Percentiles rank a stretch among this genome's conserved stretches.
Evolutionary conservation across 2,797 vertebrate genomes (phyloP).

Genomic region (Notoglanidium macrostoma): DNA sequence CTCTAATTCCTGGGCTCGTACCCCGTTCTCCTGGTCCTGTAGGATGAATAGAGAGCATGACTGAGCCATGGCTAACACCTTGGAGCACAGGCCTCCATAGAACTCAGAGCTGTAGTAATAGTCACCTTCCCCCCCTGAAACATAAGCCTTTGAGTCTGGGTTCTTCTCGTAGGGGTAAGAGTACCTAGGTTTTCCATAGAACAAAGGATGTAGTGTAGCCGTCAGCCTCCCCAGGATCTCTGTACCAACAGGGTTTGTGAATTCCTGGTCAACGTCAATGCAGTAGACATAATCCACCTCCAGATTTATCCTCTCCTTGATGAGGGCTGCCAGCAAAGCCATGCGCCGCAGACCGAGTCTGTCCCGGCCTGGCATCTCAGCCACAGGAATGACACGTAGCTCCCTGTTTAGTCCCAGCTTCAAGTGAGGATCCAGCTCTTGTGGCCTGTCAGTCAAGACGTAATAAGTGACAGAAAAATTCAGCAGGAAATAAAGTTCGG

Average conservation of each 20-base stretch:
- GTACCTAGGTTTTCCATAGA: constrained; percentile 57
- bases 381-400: constrained; percentile 67
- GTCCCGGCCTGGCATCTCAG: constrained; percentile 70
- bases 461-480: constrained; percentile 77
- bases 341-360: constrained; percentile 65
- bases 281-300: constrained; percentile 77
- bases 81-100: constrained; percentile 71
- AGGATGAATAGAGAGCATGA: constrained; percentile 69
- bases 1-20: constrained; percentile 65
- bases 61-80: constrained; percentile 68
- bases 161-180: constrained; percentile 62
- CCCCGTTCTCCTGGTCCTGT: constrained; percentile 66
- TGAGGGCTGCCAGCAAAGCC: constrained; percentile 66
- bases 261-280: constrained; percentile 74
- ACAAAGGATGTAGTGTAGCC: constrained; percentile 74
- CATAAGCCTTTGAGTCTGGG: constrained; percentile 61
- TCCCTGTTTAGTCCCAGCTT: constrained; percentile 65
- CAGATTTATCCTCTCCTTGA: constrained; percentile 58
- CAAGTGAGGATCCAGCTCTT: constrained; percentile 61
- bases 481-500: constrained; percentile 76
- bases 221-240: constrained; percentile 77
- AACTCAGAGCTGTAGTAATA: constrained; percentile 80
- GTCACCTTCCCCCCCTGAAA: constrained; percentile 69
- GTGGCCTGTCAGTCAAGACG: constrained; percentile 76
- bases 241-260: constrained; percentile 71